Conservation (phyloP, 2,113 vertebrate genomes). For the Halichoerus grypus region DNA sequence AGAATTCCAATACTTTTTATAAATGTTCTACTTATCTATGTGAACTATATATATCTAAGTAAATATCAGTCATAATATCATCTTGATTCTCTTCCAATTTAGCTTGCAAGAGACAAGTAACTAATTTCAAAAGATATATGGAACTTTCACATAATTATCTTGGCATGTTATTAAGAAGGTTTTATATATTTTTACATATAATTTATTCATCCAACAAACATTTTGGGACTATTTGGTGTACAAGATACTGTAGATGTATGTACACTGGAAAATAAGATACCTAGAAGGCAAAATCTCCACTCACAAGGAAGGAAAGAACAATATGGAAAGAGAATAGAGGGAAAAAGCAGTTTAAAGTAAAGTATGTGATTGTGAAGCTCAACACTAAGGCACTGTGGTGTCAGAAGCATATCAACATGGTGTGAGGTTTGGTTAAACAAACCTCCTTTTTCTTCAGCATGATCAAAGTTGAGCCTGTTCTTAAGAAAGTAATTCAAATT, state of each 20-base stretch:
- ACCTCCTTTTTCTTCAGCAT: neutral
- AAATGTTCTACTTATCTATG: neutral
- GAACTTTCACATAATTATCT: neutral
- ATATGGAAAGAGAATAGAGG: neutral
- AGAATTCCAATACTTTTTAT: neutral
- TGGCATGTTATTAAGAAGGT: neutral
- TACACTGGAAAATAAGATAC: neutral
- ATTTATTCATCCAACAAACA: slow-evolving; percentile 24
- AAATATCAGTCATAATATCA: neutral
- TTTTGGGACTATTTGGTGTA: neutral
- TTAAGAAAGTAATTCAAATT: slow-evolving; percentile 34
- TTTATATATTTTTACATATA: slow-evolving; percentile 6
- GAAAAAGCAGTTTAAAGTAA: neutral
- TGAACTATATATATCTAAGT: neutral
- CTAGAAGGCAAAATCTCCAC: neutral
- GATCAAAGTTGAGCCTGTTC: neutral
- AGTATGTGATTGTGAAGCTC: neutral
- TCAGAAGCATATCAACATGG: neutral
- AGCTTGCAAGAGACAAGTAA: neutral
- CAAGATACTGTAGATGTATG: neutral
- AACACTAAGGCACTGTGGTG: neutral
- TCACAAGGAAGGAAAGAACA: neutral
- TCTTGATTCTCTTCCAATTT: neutral
- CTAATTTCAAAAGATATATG: neutral
- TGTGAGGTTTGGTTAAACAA: neutral